Evolutionary conservation across 2,797 vertebrate genomes (phyloP), one percentile per base, ranked within the genome.

Genomic region (Parotocinclus haroldoi): DNA sequence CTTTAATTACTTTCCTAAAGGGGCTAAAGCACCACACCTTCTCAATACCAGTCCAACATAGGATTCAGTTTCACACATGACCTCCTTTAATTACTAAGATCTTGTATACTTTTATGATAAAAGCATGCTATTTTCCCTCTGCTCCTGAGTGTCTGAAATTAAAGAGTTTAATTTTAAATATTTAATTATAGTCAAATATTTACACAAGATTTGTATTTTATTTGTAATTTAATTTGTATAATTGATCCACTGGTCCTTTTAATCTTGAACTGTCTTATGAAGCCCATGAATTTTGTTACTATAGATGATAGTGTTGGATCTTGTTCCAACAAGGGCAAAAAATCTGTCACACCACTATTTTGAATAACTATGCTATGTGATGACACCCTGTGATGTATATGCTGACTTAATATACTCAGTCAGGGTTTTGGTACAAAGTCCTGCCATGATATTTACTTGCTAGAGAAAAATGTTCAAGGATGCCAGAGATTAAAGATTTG

Each of bases 1-100:
- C 88, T n/a, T n/a, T n/a, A 88, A 89, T 86, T 83, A 85, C 81
- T 73, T 82, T 81, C 79, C 79, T 82, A 68, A 69, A 76, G 76
- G 71, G 42, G 83, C 68, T 72, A 60, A 77, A 14, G 27, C 81
- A n/a, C n/a, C 71, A 54, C 74, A 82, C 79, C 78, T 79, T 58
- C 38, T 71, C 64, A 58, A 56, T 58, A 62, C 63, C 63, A 63
- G 72, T 79, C 78, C 73, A 77, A 78, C 14, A 45, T n/a, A n/a
- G 76, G 80, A 78, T 81, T 80, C 39, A 71, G 79, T 85, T 87
- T 82, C 76, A 69, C 44, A 65, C 73, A 59, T 70, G 62, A 72
- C 71, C 83, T 80, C 77, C 67, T 86, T 82, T 84, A 81, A 86
- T 86, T 79, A 82, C 79, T 81, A 82, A 78, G 76, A 80, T 75